Conservation (phyloP, 1,140 invertebrate genomes). For the Nephila pilipes region DNA sequence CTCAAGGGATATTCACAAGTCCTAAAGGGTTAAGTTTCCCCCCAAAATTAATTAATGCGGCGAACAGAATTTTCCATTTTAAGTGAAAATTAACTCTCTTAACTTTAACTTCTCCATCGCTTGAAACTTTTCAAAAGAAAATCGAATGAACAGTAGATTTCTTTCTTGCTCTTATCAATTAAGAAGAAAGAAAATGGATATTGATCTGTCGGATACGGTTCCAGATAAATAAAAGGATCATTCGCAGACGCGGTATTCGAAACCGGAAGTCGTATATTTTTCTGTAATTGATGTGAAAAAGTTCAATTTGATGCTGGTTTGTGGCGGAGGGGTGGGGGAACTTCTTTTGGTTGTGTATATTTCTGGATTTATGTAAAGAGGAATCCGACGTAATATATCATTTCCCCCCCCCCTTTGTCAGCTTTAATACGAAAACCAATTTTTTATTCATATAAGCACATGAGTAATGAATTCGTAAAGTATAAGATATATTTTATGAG, state of each 20-base stretch:
- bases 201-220: slow-evolving; percentile 2
- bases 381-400: too few species aligned
- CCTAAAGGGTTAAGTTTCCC: background rate
- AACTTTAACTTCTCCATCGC: background rate
- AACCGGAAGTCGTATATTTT: background rate
- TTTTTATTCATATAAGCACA: too few species aligned
- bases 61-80: background rate
- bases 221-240: background rate
- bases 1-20: background rate
- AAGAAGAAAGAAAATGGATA: background rate
- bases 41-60: slow-evolving; percentile 23
- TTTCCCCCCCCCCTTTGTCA: too few species aligned
- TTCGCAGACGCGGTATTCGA: background rate
- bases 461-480: too few species aligned
- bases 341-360: too few species aligned
- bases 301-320: background rate
- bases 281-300: background rate
- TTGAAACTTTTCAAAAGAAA: background rate
- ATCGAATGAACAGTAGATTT: background rate
- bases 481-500: too few species aligned
- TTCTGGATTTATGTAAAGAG: too few species aligned
- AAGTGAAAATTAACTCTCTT: slow-evolving; percentile 21
- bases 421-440: too few species aligned
- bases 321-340: too few species aligned
- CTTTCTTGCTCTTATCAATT: background rate